Evolutionary conservation across 2,888 invertebrate species (phyloP), one percentile per base, ranked within the genome.

Genomic region (Aphodius sticticus): DNA sequence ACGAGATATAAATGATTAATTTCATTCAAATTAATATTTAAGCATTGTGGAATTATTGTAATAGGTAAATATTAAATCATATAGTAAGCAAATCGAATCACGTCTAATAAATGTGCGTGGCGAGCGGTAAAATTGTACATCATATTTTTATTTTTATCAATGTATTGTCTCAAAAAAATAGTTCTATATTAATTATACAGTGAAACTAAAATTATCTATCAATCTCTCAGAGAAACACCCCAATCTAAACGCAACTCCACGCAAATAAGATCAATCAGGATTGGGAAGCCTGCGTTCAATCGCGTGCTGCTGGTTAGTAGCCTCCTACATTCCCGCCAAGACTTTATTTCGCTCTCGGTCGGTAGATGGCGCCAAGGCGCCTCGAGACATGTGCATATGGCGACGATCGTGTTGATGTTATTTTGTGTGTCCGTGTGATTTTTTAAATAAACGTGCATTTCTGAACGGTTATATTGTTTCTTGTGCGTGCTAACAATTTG

Each of bases 371-470:
- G 79, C 77, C 69, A 38, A 69, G 6, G 35, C 16, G 36, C 74
- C 69, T 16, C 69, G 16, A 16, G n/a, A 69, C 79, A 79, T 79
- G 79, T 79, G 79, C 79, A 79, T 79, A 79, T 79, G 79, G 79
- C 79, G 69, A 77, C 74, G 16, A 12, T 15, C 36, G 74, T 26
- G 35, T 74, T 37, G 74, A 37, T 74, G 74, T 74, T 74, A 37
- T 74, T 74, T 36, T 74, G 74, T 74, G 74, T n/a, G 35, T 35
- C 74, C 36, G 35, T 7, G 12, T 35, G n/a, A 7, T 74, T 74
- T 74, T 74, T 74, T 26, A 74, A 74, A 74, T 74, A 74, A 36
- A 35, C 6, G 35, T 74, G 37, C 14, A 74, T 35, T 74, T 7
- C 35, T 37, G 36, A 36, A n/a, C 37, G 35, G 37, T 36, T 74